Evolutionary conservation across 2,113 vertebrate genomes (phyloP).

Genomic region (Psittacus erithacus): DNA sequence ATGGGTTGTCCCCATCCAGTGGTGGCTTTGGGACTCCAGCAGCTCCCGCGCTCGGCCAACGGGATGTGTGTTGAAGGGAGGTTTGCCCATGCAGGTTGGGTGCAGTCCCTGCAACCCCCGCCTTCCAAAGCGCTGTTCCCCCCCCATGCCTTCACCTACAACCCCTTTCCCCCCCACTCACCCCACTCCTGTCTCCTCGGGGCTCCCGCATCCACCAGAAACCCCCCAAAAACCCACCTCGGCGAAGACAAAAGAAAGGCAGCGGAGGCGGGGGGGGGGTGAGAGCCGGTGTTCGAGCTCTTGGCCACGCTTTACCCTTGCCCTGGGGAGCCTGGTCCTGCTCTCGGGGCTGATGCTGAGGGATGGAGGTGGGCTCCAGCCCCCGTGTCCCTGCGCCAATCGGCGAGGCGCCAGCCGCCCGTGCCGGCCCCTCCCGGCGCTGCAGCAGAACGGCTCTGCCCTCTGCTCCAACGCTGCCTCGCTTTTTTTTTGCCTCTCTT

Average conservation of each 20-base stretch:
- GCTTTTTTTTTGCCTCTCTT: conserved; percentile 47
- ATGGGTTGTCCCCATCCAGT: neutral
- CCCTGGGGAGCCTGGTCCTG: neutral
- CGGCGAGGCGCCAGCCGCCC: neutral
- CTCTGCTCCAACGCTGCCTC: conserved; percentile 35
- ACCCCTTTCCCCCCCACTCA: neutral
- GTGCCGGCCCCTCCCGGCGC: conserved; percentile 65
- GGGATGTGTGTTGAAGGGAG: neutral
- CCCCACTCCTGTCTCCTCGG: too few relatives aligned
- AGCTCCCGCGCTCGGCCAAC: neutral
- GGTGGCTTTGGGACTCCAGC: neutral
- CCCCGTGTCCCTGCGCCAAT: conserved; percentile 68
- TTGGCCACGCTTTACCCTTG: neutral
- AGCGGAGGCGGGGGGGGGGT: neutral
- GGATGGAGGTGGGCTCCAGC: conserved; percentile 9
- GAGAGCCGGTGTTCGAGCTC: neutral
- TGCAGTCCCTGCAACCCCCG: neutral
- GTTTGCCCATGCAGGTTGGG: too few relatives aligned
- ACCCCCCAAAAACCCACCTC: neutral
- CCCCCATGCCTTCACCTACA: neutral
- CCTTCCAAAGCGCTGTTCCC: neutral
- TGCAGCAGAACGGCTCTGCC: conserved; percentile 78
- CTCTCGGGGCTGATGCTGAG: conserved; percentile 59
- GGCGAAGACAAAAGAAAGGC: conserved; percentile 23
- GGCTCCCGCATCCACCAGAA: neutral